Percentiles rank a stretch among this genome's conserved stretches.
phyloP scores from a whole-genome alignment of 2,113 vertebrate species.

The Etia nguti region DNA sequence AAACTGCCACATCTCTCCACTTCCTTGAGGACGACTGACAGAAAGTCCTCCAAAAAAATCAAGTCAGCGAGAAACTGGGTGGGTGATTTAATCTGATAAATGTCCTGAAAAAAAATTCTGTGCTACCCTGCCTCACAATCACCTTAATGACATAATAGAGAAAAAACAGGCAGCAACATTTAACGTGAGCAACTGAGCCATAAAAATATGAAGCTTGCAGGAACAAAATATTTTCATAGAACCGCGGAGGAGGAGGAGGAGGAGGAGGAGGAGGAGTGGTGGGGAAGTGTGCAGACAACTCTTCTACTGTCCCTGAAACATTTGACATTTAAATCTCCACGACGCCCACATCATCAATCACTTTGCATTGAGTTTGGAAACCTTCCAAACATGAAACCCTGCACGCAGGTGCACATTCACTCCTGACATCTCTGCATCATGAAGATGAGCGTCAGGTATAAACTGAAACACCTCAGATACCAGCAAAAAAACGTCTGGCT shows the following conservation, averaged over 20 bases:
- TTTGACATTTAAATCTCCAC: not conserved
- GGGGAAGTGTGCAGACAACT: not conserved
- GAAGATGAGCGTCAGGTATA: not conserved
- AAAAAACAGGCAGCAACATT: not conserved
- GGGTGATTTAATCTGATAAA: not conserved
- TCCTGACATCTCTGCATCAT: not conserved
- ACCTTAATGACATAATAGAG: not conserved
- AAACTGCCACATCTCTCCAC: not conserved
- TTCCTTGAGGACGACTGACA: not conserved
- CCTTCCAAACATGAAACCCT: not conserved
- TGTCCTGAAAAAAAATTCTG: not conserved
- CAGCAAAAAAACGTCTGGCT: not conserved
- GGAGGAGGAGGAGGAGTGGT: not conserved
- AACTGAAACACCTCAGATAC: not conserved
- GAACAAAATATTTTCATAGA: not conserved
- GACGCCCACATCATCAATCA: not conserved
- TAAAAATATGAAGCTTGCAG: not conserved
- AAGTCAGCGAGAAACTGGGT: not conserved
- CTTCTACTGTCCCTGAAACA: not conserved
- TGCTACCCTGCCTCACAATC: not conserved
- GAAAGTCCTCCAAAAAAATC: not conserved
- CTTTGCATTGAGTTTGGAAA: not conserved
- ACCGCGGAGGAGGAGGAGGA: too few relatives aligned
- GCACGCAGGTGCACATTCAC: not conserved
- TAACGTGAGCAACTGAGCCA: not conserved